Conservation (phyloP, 2,113 vertebrate genomes). For the Procapra przewalskii region DNA sequence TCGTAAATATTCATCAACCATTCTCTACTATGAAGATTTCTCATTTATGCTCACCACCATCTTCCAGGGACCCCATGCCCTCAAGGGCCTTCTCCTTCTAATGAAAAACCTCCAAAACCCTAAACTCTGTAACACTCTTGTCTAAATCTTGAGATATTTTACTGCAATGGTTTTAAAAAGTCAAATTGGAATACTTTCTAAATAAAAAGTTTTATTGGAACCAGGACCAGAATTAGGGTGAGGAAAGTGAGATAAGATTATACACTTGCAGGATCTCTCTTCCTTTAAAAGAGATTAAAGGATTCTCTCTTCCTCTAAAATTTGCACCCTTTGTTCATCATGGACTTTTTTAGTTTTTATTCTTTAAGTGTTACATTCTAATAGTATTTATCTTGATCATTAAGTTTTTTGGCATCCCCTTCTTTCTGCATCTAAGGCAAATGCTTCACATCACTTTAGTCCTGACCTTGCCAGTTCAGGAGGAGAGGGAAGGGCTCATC, state of each 20-base stretch:
- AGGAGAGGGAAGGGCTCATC: not conserved
- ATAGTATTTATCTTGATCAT: not conserved
- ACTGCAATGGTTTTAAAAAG: not conserved
- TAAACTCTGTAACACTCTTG: not conserved
- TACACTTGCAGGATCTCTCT: not conserved
- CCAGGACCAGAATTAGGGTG: not conserved
- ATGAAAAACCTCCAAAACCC: not conserved
- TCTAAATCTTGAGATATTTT: not conserved
- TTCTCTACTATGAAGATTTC: not conserved
- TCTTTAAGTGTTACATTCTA: not conserved
- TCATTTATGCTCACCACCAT: not conserved
- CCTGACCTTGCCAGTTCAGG: not conserved
- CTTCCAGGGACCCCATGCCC: not conserved
- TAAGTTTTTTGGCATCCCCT: not conserved
- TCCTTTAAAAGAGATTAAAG: conserved; percentile 5
- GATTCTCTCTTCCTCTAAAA: not conserved
- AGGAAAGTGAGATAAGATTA: not conserved
- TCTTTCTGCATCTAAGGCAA: not conserved
- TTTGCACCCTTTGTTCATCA: not conserved
- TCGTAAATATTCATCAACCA: not conserved
- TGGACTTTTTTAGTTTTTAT: not conserved
- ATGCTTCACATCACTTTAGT: not conserved
- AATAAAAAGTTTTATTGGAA: conserved; percentile 12
- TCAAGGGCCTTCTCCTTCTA: not conserved
- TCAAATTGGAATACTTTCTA: not conserved